phyloP scores from a whole-genome alignment of 2,797 vertebrate genomes.

The Crotalus adamanteus region DNA sequence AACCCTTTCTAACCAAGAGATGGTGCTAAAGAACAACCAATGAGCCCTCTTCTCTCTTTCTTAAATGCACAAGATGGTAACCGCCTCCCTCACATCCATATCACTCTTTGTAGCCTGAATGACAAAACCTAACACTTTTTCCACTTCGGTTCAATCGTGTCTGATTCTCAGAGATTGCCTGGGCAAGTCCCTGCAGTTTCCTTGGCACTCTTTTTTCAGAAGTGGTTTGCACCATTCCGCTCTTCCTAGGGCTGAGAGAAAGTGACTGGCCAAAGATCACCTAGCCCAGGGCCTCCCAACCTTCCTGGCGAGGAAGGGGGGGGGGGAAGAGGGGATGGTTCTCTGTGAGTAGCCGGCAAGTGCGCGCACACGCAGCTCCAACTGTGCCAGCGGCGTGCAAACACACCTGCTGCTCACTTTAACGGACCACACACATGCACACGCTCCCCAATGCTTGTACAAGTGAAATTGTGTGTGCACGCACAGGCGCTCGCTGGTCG shows the following conservation, averaged over 20 bases:
- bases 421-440: too few relatives aligned
- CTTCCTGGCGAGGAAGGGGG: too few relatives aligned
- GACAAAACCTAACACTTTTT: not conserved
- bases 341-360: too few relatives aligned
- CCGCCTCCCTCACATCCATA: accelerated
- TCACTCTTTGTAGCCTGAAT: not conserved
- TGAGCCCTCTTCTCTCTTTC: not conserved
- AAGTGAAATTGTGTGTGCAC: too few relatives aligned
- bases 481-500: too few relatives aligned
- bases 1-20: constrained; percentile 25
- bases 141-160: not conserved
- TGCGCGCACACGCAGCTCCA: too few relatives aligned
- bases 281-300: too few relatives aligned
- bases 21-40: constrained; percentile 50
- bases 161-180: not conserved
- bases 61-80: not conserved
- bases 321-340: too few relatives aligned
- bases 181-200: not conserved
- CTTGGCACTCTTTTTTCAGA: not conserved
- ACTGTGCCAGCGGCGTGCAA: too few relatives aligned
- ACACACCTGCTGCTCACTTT: too few relatives aligned
- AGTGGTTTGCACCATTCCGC: not conserved
- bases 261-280: not conserved
- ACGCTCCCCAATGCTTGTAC: too few relatives aligned
- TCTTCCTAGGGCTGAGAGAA: not conserved